phyloP scores from a whole-genome alignment of 2,113 vertebrate species.

The Scalopus aquaticus region DNA sequence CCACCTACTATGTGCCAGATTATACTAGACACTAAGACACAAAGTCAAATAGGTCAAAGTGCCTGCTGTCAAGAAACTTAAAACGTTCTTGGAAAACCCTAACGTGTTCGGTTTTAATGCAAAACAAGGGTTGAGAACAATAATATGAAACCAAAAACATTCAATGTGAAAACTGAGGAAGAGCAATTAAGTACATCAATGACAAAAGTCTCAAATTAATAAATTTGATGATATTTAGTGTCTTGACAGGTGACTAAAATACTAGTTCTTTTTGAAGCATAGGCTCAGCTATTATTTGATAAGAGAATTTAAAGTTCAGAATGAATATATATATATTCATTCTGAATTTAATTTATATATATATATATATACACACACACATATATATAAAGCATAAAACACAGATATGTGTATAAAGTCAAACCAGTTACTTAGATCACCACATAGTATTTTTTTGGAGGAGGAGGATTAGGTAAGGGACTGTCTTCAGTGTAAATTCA shows the following conservation, averaged over 20 bases:
- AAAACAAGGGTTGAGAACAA: background rate
- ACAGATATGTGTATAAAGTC: background rate
- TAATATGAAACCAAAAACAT: background rate
- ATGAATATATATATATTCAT: background rate
- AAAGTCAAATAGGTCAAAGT: background rate
- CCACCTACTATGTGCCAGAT: background rate
- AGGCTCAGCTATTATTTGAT: background rate
- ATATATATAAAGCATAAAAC: background rate
- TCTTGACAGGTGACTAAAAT: slow-evolving; percentile 7
- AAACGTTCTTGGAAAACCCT: background rate
- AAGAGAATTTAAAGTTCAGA: background rate
- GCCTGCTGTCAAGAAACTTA: background rate
- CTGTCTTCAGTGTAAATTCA: background rate
- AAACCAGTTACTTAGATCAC: too few relatives aligned
- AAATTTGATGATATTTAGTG: background rate
- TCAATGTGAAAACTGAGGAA: background rate
- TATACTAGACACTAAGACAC: background rate
- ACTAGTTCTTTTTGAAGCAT: background rate
- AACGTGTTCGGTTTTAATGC: background rate
- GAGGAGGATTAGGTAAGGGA: slow-evolving; percentile 9
- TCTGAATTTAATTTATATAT: too few relatives aligned
- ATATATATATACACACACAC: background rate
- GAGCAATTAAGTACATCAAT: background rate
- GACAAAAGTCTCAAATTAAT: background rate
- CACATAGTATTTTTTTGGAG: slow-evolving; percentile 13